These are phyloP conservation scores for Xanthostigma xanthostigma DNA, from an alignment of 2,888 invertebrate genomes.

Conservation along the genomic window DNA sequence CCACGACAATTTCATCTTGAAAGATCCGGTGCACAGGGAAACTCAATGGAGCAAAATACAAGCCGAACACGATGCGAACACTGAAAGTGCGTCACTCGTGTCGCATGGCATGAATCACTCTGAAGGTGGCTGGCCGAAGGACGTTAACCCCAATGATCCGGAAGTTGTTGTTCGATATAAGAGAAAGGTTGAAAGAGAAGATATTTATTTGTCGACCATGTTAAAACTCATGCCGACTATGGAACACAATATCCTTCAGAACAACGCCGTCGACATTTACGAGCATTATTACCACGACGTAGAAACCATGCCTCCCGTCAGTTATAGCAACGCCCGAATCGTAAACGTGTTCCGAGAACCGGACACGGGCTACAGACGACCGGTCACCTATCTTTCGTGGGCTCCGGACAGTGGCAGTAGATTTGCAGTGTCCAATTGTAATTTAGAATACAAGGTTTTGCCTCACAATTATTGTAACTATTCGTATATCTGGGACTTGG, in stretches of 20 bases:
- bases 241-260: constrained; percentile 55
- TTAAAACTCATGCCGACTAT: constrained; percentile 37
- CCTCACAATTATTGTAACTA: constrained; percentile 46
- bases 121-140: constrained; percentile 79
- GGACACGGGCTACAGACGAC: constrained; percentile 30
- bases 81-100: constrained; percentile 40
- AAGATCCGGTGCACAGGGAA: constrained; percentile 35
- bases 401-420: constrained; percentile 54
- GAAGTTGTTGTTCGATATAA: constrained; percentile 59
- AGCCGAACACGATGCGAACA: constrained; percentile 42
- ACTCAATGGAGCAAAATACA: constrained; percentile 33
- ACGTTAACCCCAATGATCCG: constrained; percentile 44
- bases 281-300: constrained; percentile 53
- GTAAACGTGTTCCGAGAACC: constrained; percentile 53
- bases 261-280: constrained; percentile 69
- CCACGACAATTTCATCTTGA: constrained; percentile 31
- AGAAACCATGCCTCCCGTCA: constrained; percentile 33
- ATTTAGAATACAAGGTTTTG: constrained; percentile 40
- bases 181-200: constrained; percentile 68
- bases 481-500: constrained; percentile 78
- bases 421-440: constrained; percentile 47
- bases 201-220: constrained; percentile 51
- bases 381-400: constrained; percentile 50
- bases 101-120: constrained; percentile 51
- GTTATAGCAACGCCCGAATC: constrained; percentile 40